Evolutionary conservation across 1,140 invertebrate genomes (phyloP), one percentile per base, ranked within the genome.

Genomic region (Eriocheir sinensis): DNA sequence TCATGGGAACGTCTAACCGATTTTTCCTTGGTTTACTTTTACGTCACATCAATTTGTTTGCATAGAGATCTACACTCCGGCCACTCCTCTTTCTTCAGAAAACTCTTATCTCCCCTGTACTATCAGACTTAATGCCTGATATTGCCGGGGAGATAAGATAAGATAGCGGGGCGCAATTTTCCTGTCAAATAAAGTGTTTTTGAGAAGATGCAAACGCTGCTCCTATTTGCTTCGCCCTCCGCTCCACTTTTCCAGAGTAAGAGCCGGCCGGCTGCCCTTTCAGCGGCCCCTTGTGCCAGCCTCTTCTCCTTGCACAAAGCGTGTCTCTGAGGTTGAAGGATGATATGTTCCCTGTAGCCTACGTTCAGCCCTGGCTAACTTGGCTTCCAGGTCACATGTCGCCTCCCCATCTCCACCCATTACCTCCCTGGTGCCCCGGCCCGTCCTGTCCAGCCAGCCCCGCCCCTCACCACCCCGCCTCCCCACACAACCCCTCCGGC

Each of bases 101-200:
- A 48, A 72, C 27, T n/a, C 60, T n/a, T n/a, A 72, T 1, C 60
- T 72, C 27, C 8, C 27, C 60, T 72, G 27, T n/a, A 72, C 27
- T 4, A 21, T 60, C 53, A 15, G 17, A 2, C 53, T 60, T 8
- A 60, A n/a, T n/a, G n/a, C n/a, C n/a, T n/a, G n/a, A n/a, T n/a
- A n/a, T n/a, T n/a, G n/a, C n/a, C n/a, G n/a, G n/a, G n/a, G n/a
- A n/a, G 9, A 60, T 21, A 21, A 9, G 0, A 72, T 21, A 72
- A 72, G 27, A 72, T 72, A 72, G n/a, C n/a, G n/a, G n/a, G n/a
- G n/a, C n/a, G n/a, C 60, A 72, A n/a, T n/a, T 72, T 53, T 72
- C 60, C 60, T 21, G 27, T n/a, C 60, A 27, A 2, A 2, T 72
- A 53, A 53, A 53, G 12, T 72, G 12, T 72, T 72, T 72, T 72